phyloP scores from a whole-genome alignment of 2,888 invertebrate genomes.

The Hydropsyche betteni region DNA sequence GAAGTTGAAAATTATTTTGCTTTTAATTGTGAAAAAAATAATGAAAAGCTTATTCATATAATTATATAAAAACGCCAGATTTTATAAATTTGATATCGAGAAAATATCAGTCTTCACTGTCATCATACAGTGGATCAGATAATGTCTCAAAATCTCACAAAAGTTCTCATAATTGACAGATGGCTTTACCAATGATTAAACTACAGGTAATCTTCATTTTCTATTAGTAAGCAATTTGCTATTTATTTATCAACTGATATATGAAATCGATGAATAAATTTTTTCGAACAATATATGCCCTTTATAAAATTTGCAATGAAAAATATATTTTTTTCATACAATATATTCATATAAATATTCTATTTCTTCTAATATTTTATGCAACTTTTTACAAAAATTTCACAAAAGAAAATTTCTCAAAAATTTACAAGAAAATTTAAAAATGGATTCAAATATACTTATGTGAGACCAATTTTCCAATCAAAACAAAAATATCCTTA shows the following conservation, averaged over 20 bases:
- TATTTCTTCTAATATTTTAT: constrained; percentile 21
- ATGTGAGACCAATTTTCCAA: not conserved
- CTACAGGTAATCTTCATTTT: too few species aligned
- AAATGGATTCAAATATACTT: not conserved
- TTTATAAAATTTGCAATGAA: constrained; percentile 22
- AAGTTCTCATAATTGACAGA: constrained; percentile 10
- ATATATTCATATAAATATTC: constrained; percentile 25
- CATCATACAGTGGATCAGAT: not conserved
- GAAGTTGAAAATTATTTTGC: constrained; percentile 1
- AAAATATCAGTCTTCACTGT: not conserved
- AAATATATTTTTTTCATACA: constrained; percentile 27
- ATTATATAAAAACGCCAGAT: constrained; percentile 1
- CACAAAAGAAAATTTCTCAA: not conserved
- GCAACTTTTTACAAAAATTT: constrained; percentile 16
- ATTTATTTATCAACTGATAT: too few species aligned
- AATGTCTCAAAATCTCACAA: constrained; percentile 7
- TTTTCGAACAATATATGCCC: too few species aligned
- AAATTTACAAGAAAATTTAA: not conserved
- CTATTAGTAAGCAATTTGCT: too few species aligned
- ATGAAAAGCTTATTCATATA: not conserved
- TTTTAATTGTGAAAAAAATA: not conserved
- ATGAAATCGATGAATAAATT: too few species aligned
- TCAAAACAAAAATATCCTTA: not conserved
- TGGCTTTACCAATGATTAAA: not conserved
- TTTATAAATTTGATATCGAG: not conserved